Conservation (phyloP, 2,797 vertebrate species). For the Catostomus latipinnis region DNA sequence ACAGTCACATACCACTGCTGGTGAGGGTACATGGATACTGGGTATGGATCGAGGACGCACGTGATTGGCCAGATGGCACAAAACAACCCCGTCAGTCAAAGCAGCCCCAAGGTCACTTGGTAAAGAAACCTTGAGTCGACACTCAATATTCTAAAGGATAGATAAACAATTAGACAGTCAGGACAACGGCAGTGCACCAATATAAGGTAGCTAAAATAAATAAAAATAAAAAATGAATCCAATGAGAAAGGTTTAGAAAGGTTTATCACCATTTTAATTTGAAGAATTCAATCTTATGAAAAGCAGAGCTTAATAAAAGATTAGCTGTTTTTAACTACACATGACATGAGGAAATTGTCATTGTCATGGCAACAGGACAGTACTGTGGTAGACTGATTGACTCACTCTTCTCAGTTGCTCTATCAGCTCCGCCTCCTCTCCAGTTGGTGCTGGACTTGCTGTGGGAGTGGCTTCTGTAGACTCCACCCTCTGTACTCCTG, state of each 20-base stretch:
- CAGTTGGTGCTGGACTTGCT: slow-evolving; percentile 68
- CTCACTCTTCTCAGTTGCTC: slow-evolving; percentile 91
- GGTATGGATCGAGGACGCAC: slow-evolving; percentile 95
- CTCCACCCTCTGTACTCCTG: slow-evolving; percentile 48
- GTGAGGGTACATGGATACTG: slow-evolving; percentile 97
- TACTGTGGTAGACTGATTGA: neutral
- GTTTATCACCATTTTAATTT: neutral
- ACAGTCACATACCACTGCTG: slow-evolving; percentile 89
- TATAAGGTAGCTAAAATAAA: neutral
- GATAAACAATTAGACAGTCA: slow-evolving; percentile 9
- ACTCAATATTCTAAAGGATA: slow-evolving; percentile 87
- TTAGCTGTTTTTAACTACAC: no score
- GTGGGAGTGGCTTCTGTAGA: slow-evolving; percentile 51
- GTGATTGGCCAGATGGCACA: slow-evolving; percentile 97
- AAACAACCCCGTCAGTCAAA: slow-evolving; percentile 93
- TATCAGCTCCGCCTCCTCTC: slow-evolving; percentile 86
- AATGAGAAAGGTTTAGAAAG: no score
- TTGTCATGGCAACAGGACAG: no score
- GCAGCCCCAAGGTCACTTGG: slow-evolving; percentile 92
- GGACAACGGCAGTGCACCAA: neutral
- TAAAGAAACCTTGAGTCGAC: slow-evolving; percentile 90
- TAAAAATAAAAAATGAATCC: no score
- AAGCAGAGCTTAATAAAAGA: no score
- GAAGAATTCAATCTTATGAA: neutral
- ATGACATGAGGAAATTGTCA: no score